phyloP scores from a whole-genome alignment of 1,140 invertebrate genomes.

The Temnothorax longispinosus region DNA sequence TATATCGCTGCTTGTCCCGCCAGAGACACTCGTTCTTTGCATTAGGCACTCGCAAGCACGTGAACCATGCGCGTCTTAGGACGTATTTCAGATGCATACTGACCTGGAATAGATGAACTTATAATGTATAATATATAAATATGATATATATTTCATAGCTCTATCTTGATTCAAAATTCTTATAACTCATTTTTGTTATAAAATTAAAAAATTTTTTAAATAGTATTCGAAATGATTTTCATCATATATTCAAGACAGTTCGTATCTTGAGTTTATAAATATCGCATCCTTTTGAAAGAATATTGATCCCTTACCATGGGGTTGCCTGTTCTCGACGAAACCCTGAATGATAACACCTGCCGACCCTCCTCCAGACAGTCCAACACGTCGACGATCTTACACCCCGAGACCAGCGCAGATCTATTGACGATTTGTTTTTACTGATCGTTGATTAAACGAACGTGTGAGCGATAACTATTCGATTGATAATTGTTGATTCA shows the following conservation, averaged over 20 bases:
- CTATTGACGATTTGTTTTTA: slow-evolving; percentile 63
- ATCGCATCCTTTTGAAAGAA: neutral
- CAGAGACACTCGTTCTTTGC: slow-evolving; percentile 76
- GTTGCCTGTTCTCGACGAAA: slow-evolving; percentile 60
- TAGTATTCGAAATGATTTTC: too few relatives aligned
- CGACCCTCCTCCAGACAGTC: slow-evolving; percentile 82
- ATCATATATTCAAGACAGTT: too few relatives aligned
- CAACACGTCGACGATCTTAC: slow-evolving; percentile 82
- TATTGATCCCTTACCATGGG: slow-evolving; percentile 18
- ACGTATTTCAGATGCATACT: slow-evolving; percentile 81
- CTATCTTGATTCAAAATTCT: too few relatives aligned
- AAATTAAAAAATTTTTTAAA: too few relatives aligned
- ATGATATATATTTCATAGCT: too few relatives aligned
- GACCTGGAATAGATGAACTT: slow-evolving; percentile 49
- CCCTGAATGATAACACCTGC: slow-evolving; percentile 73
- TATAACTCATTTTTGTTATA: too few relatives aligned
- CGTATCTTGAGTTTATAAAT: neutral
- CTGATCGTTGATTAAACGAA: neutral
- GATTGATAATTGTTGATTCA: neutral
- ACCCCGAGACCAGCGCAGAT: slow-evolving; percentile 80
- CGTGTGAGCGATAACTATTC: slow-evolving; percentile 1
- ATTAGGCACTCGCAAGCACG: slow-evolving; percentile 77
- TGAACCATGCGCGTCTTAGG: slow-evolving; percentile 83
- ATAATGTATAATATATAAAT: neutral
- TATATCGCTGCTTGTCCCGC: slow-evolving; percentile 82